Base-by-base conservation (phyloP, 2,113 vertebrate species). In the Spea bombifrons region DNA sequence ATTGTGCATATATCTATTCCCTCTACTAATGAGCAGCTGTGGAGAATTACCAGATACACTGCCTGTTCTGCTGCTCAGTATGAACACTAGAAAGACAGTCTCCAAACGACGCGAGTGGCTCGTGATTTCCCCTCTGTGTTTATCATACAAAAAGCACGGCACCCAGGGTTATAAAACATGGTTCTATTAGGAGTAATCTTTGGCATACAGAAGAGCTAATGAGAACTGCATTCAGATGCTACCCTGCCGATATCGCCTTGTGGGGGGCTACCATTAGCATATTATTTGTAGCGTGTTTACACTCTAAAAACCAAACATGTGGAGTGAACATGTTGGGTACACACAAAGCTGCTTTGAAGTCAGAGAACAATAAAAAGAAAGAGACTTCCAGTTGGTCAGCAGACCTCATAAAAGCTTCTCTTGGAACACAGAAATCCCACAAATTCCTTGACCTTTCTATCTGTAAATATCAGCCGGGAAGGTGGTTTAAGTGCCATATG, bases 301-400 rank as follows among this genome's bases (percentile, higher is more conserved):
- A 82, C 74, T 83, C 48, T 10, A 0, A 43, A 73, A 86, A 83
- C 59, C 7, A 45, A 83, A 84, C 80, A 80, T 30, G 8, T 78
- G 80, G 84, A 83, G 85, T 83, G 85, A 88, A 90, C 82, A 80
- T 85, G 83, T 82, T 85, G 83, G 73, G 85, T 83, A 82, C 81
- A 86, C 80, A 83, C 45, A 0, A 81, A 86, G 69, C 76, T 83
- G 82, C 61, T 83, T 61, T 8, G 0, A 0, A 61, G 43, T 1
- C 48, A 45, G 75, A 68, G 15, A 79, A 83, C 81, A 82, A 78
- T 78, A 72, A 78, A 83, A 80, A 9, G 50, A 85, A 76, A 12
- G 47, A 85, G 69, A 57, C 68, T 45, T 77, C 81, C 76, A 50
- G 3, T 13, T 53, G 80, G 8, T 0, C 8, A 53, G 78, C 82